Evolutionary conservation across 2,888 invertebrate genomes (phyloP).

Genomic region (Torymus tubicola): DNA sequence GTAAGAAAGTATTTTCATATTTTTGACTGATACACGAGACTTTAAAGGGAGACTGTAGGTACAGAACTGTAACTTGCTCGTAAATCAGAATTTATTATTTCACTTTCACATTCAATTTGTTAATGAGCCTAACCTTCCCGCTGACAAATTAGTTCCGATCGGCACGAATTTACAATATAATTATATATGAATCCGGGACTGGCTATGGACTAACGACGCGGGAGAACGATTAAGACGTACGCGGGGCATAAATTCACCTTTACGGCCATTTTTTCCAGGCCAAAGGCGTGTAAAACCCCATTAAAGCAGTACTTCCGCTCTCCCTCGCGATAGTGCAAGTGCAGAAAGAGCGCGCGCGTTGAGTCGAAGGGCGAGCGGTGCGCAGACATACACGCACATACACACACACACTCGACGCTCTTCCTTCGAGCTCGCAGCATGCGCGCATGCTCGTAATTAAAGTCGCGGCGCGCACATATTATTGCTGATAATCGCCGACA

Average conservation of each 20-base stretch:
- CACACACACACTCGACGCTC: no score
- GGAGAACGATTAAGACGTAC: conserved; percentile 36
- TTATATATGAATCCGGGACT: background rate
- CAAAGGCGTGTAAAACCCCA: conserved; percentile 47
- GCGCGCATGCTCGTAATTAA: conserved; percentile 59
- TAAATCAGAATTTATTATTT: no score
- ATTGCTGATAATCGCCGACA: conserved; percentile 62
- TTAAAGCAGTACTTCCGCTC: conserved; percentile 51
- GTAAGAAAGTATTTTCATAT: no score
- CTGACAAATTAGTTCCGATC: conserved; percentile 16
- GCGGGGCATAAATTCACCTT: conserved; percentile 39
- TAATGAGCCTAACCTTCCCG: background rate
- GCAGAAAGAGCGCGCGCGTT: background rate
- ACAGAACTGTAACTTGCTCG: no score
- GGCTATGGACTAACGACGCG: background rate
- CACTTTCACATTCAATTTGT: conserved; percentile 1
- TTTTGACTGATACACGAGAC: no score
- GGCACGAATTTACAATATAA: conserved; percentile 1
- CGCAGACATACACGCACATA: conserved; percentile 7
- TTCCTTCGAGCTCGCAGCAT: conserved; percentile 21
- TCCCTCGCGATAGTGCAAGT: background rate
- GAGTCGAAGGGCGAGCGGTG: background rate
- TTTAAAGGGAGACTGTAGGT: no score
- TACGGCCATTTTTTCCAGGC: conserved; percentile 22
- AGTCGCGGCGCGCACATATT: conserved; percentile 60